Evolutionary conservation across 2,797 vertebrate species (phyloP).

Genomic region (Rhincodon typus): DNA sequence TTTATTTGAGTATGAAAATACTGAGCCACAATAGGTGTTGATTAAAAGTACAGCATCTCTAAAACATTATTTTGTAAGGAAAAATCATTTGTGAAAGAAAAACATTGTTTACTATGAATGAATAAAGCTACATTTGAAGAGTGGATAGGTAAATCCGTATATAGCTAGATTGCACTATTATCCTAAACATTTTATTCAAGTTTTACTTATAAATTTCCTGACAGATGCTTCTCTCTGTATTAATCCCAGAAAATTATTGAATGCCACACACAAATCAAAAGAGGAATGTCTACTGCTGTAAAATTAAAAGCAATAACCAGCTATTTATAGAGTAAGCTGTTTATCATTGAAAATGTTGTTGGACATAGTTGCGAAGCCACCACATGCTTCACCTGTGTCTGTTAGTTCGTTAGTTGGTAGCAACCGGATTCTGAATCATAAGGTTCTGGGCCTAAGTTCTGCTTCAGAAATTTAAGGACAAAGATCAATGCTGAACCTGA

Average conservation of each 20-base stretch:
- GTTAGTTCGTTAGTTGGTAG: not conserved
- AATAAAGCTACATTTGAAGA: not conserved
- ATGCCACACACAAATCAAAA: not conserved
- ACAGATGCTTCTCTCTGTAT: not conserved
- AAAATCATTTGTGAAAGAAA: slow-evolving; percentile 13
- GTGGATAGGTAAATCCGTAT: too few species aligned
- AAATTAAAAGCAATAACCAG: not conserved
- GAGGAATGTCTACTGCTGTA: not conserved
- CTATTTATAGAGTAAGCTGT: not conserved
- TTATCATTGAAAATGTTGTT: not conserved
- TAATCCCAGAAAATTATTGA: not conserved
- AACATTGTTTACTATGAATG: not conserved
- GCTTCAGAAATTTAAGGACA: not conserved
- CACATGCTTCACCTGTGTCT: not conserved
- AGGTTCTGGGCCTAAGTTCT: not conserved
- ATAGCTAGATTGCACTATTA: not conserved
- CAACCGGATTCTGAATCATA: not conserved
- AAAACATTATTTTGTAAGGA: not conserved
- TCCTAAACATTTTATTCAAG: not conserved
- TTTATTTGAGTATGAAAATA: not conserved
- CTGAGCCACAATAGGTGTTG: not conserved
- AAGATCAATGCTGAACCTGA: not conserved
- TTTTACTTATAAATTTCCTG: not conserved
- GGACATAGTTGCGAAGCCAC: not conserved
- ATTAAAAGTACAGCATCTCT: not conserved